A percentile compares a stretch with the other conserved stretches of the same genome.
phyloP scores from a whole-genome alignment of 1,140 invertebrate genomes.

The Tetranychus cinnabarinus region DNA sequence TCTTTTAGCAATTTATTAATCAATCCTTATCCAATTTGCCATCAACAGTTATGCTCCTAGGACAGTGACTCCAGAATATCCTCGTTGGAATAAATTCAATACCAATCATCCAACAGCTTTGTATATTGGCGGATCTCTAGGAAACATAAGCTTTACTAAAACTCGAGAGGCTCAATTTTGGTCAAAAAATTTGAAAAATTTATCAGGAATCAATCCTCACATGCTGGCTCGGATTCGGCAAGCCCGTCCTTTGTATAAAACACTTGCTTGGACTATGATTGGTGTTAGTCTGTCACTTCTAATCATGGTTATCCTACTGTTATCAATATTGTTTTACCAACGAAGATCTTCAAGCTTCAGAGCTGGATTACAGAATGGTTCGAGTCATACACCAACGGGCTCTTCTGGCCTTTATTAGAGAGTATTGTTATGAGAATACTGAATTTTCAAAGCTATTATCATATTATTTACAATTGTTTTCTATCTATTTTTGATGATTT shows the following conservation, averaged over 20 bases:
- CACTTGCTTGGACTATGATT: conserved; percentile 14
- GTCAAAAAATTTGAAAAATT: too few relatives aligned
- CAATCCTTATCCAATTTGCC: too few relatives aligned
- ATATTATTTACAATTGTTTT: too few relatives aligned
- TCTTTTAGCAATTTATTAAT: neutral
- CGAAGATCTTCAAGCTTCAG: conserved; percentile 14
- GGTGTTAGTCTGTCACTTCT: conserved; percentile 12
- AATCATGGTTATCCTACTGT: conserved; percentile 12
- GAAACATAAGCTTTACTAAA: neutral
- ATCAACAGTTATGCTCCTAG: conserved; percentile 9
- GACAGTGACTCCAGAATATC: conserved; percentile 11
- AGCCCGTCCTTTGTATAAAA: too few relatives aligned
- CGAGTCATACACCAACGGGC: neutral
- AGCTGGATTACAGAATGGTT: conserved; percentile 1
- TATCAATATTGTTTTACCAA: conserved; percentile 14
- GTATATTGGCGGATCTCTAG: neutral
- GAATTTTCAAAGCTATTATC: too few relatives aligned
- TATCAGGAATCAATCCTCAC: too few relatives aligned
- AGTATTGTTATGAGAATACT: too few relatives aligned
- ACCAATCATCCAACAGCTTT: neutral
- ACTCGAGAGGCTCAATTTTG: neutral
- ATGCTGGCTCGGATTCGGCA: neutral
- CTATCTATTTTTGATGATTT: too few relatives aligned
- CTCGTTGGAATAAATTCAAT: conserved; percentile 10
- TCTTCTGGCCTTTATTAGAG: neutral